These are phyloP conservation scores for Acrocephalus scirpaceus DNA, from an alignment of 2,797 vertebrate species.

Conservation along the genomic window DNA sequence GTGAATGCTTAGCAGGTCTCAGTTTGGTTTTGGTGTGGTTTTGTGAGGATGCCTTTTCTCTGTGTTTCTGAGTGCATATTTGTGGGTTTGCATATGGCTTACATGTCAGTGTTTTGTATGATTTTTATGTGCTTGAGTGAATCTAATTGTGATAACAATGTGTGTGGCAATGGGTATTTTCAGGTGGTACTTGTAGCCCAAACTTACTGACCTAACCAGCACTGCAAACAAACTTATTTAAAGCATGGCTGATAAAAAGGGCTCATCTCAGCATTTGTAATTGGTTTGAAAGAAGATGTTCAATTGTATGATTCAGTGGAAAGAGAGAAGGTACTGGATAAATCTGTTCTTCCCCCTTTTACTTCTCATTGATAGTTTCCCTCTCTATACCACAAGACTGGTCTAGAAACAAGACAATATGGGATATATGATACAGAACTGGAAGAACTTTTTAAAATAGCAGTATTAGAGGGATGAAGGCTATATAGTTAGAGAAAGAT, in stretches of 20 bases:
- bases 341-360: neutral
- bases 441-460: neutral
- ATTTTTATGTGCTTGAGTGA: neutral
- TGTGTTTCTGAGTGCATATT: neutral
- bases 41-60: neutral
- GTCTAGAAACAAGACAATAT: neutral
- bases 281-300: neutral
- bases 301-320: neutral
- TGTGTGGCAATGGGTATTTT: neutral
- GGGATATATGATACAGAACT: neutral
- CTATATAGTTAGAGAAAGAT: neutral
- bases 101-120: neutral
- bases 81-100: neutral
- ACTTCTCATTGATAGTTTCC: neutral
- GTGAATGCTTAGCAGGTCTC: neutral
- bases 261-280: neutral
- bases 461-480: accelerated
- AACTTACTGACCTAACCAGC: neutral
- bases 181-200: accelerated
- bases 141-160: neutral
- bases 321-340: neutral
- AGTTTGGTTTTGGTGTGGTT: constrained; percentile 25
- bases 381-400: neutral
- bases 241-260: neutral
- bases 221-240: neutral